phyloP scores from a whole-genome alignment of 2,797 vertebrate species.

The Propithecus deckenii region DNA sequence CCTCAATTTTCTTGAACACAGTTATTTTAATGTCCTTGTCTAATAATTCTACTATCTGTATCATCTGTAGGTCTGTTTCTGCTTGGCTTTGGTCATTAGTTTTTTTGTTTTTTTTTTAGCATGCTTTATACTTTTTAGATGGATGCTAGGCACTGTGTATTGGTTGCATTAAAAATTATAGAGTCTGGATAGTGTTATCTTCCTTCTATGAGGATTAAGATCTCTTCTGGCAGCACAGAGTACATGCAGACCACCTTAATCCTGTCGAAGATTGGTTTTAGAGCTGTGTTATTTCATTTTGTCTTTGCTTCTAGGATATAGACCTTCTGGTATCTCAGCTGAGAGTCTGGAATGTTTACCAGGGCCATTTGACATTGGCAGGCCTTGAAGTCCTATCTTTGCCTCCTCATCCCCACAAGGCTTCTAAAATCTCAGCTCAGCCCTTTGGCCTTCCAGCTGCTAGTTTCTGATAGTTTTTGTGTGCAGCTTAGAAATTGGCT shows the following conservation, averaged over 20 bases:
- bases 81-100: not conserved
- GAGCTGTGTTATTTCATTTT: not conserved
- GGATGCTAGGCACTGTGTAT: not conserved
- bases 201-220: not conserved
- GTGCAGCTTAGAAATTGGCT: not conserved
- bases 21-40: not conserved
- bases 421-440: not conserved
- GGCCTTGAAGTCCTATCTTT: not conserved
- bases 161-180: not conserved
- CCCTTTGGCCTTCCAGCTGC: not conserved
- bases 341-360: not conserved
- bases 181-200: not conserved
- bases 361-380: not conserved
- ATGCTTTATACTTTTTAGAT: not conserved
- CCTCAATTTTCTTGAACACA: not conserved
- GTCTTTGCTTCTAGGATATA: not conserved
- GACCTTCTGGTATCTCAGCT: not conserved
- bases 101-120: not conserved
- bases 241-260: not conserved
- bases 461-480: not conserved
- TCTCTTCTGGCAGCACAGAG: not conserved
- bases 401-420: not conserved
- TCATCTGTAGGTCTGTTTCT: not conserved
- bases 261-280: slow-evolving; percentile 5
- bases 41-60: not conserved